phyloP scores from a whole-genome alignment of 2,797 vertebrate species.

The Mormyrops boulengeri region DNA sequence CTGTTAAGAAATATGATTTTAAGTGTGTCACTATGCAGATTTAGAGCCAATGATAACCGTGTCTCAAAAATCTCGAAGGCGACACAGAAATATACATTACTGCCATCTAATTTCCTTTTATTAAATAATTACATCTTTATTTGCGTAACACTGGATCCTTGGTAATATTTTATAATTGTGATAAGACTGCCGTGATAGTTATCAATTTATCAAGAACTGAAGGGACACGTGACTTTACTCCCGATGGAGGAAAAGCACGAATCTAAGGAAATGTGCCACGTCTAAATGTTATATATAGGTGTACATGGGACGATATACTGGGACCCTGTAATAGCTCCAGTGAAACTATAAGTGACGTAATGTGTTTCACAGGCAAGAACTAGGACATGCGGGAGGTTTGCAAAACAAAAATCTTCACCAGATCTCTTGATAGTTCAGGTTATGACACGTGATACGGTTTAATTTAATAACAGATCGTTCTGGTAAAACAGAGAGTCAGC shows the following conservation, averaged over 20 bases:
- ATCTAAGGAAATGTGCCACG: background rate
- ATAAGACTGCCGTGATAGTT: background rate
- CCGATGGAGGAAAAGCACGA: background rate
- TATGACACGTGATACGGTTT: background rate
- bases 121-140: background rate
- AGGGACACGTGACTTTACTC: background rate
- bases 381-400: background rate
- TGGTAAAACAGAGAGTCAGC: background rate
- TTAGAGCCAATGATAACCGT: background rate
- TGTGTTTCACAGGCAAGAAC: background rate
- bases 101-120: background rate
- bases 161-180: background rate
- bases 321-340: background rate
- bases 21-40: background rate
- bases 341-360: slow-evolving; percentile 5
- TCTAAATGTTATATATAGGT: slow-evolving; percentile 2
- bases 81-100: background rate
- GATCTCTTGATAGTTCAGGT: background rate
- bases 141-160: background rate
- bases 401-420: background rate
- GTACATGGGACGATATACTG: background rate
- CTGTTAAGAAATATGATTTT: background rate
- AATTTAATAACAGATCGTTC: background rate
- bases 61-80: background rate
- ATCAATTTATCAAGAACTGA: background rate